Conservation (phyloP, 2,797 vertebrate species). For the Gallinago solitaria region DNA sequence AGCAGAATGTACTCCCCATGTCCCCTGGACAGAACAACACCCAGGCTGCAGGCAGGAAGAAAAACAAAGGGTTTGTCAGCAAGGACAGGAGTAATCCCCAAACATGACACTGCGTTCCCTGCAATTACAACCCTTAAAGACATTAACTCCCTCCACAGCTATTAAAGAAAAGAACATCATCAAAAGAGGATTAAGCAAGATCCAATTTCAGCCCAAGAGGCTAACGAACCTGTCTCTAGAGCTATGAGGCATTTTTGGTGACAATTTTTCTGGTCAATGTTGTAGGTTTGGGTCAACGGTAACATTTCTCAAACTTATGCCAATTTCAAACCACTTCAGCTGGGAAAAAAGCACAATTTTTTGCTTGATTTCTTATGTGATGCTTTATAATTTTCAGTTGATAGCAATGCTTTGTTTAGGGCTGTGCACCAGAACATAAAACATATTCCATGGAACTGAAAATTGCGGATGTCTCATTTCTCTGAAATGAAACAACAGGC, state of each 20-base stretch:
- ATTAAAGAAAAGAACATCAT: background rate
- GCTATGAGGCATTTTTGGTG: background rate
- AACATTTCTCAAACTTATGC: background rate
- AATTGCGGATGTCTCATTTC: background rate
- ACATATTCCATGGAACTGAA: background rate
- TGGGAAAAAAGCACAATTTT: background rate
- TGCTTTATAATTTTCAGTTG: background rate
- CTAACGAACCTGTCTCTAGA: background rate
- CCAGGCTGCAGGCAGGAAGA: conserved; percentile 79
- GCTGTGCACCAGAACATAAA: background rate
- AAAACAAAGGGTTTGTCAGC: background rate
- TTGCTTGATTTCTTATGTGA: background rate
- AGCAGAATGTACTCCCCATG: conserved; percentile 88
- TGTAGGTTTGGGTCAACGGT: background rate
- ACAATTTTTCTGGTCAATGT: background rate
- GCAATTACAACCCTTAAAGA: background rate
- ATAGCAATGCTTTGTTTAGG: background rate
- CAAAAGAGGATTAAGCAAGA: background rate
- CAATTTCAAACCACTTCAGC: background rate
- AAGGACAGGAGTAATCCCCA: background rate
- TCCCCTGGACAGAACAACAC: conserved; percentile 89
- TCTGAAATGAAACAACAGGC: background rate
- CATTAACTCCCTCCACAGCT: background rate
- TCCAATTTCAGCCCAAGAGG: background rate
- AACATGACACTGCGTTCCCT: background rate